phyloP scores from a whole-genome alignment of 2,797 vertebrate genomes.

The Phoebastria nigripes region DNA sequence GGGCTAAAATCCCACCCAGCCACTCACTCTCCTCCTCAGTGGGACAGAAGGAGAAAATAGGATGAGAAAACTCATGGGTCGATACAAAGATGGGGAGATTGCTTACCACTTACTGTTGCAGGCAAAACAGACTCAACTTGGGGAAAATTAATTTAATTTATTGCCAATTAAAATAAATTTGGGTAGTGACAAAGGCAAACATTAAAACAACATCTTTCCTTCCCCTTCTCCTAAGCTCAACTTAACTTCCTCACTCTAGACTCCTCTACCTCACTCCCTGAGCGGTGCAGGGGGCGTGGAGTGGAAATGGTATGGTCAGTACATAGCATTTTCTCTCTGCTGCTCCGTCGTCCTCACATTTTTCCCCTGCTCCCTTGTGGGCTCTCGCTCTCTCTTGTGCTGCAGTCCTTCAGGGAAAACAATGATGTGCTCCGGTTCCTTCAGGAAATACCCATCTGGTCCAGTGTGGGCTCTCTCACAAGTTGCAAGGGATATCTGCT shows the following conservation, averaged over 20 bases:
- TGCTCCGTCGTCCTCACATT: not conserved
- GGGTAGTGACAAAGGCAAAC: not conserved
- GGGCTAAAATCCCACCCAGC: not conserved
- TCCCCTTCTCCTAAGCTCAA: not conserved
- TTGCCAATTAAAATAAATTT: not conserved
- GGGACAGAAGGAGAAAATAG: not conserved
- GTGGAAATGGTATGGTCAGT: not conserved
- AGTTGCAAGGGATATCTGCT: not conserved
- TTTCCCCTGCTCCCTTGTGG: not conserved
- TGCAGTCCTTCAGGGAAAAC: not conserved
- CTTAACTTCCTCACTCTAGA: not conserved
- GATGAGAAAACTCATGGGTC: not conserved
- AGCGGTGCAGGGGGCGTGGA: not conserved
- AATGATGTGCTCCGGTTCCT: rapidly evolving
- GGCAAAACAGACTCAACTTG: not conserved
- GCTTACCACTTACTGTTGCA: not conserved
- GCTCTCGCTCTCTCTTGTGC: not conserved
- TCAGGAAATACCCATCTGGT: not conserved
- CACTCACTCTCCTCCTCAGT: not conserved
- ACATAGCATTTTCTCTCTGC: not conserved
- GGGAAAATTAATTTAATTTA: not conserved
- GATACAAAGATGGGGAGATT: not conserved
- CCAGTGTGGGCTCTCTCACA: no score
- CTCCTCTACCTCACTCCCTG: not conserved
- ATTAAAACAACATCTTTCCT: not conserved